These are phyloP conservation scores for Drosophila peninsularis DNA, from an alignment of 2,888 invertebrate species.

Conservation along the genomic window DNA sequence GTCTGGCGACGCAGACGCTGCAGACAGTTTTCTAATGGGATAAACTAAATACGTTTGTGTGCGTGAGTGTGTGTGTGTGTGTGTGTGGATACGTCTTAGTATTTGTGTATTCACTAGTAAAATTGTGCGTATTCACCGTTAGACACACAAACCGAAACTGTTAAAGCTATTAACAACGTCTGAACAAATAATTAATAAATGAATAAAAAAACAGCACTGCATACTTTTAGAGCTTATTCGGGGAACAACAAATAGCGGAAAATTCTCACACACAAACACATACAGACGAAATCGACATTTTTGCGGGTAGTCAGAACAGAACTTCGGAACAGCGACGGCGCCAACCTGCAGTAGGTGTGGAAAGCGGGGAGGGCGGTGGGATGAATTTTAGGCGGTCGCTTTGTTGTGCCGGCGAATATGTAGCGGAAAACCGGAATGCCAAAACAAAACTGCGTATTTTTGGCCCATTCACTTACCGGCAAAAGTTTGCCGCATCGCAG, in stretches of 20 bases:
- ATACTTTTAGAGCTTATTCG: conserved; percentile 25
- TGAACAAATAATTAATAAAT: background rate
- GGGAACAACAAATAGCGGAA: conserved; percentile 29
- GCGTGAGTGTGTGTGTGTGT: background rate
- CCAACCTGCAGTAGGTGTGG: conserved; percentile 38
- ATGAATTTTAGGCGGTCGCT: conserved; percentile 28
- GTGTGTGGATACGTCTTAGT: conserved; percentile 1
- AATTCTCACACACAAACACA: conserved; percentile 18
- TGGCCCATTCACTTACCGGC: conserved; percentile 56
- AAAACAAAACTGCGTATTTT: conserved; percentile 50
- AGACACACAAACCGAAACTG: conserved; percentile 11
- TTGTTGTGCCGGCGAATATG: conserved; percentile 73
- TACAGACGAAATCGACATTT: conserved; percentile 25
- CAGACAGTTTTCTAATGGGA: conserved; percentile 68
- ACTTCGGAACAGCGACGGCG: conserved; percentile 56
- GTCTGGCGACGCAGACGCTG: conserved; percentile 63
- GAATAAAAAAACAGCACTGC: conserved; percentile 24
- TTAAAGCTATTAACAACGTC: background rate
- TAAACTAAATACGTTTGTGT: conserved; percentile 49
- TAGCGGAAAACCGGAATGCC: conserved; percentile 42
- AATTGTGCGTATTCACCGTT: conserved; percentile 33
- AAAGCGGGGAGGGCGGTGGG: background rate
- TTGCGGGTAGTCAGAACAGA: conserved; percentile 38
- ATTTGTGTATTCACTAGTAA: conserved; percentile 18
- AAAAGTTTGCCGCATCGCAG: conserved; percentile 45